Conservation (phyloP, 2,888 invertebrate species). For the Autographa pulchrina region DNA sequence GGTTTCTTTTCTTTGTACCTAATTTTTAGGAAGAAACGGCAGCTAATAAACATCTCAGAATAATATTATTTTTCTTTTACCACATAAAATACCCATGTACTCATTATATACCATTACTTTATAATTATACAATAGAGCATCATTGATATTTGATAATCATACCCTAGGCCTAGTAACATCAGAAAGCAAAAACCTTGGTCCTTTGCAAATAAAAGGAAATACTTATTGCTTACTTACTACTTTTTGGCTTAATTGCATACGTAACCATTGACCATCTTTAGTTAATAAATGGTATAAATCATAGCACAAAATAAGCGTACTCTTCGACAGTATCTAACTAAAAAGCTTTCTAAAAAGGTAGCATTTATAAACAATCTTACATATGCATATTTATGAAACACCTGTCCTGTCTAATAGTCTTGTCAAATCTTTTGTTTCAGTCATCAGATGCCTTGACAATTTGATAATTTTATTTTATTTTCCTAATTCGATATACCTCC, state of each 20-base stretch:
- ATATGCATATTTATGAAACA: neutral
- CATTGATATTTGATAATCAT: too few relatives aligned
- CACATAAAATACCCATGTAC: neutral
- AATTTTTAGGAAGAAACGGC: slow-evolving; percentile 26
- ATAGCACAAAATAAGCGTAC: too few relatives aligned
- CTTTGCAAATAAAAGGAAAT: too few relatives aligned
- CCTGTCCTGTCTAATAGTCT: neutral
- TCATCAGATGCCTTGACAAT: slow-evolving; percentile 9
- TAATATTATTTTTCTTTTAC: neutral
- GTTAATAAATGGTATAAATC: too few relatives aligned
- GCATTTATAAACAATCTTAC: too few relatives aligned
- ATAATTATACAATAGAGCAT: too few relatives aligned
- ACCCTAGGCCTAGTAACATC: too few relatives aligned
- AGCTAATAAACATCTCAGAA: slow-evolving; percentile 47
- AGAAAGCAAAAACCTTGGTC: too few relatives aligned
- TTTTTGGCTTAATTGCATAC: too few relatives aligned
- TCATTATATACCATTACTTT: neutral
- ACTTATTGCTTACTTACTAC: too few relatives aligned
- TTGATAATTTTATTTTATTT: slow-evolving; percentile 9
- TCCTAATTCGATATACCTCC: neutral
- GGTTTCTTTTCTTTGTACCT: slow-evolving; percentile 31
- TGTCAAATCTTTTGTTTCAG: slow-evolving; percentile 42
- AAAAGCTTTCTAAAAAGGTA: neutral
- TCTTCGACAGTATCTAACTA: too few relatives aligned
- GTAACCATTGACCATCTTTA: too few relatives aligned